phyloP scores from a whole-genome alignment of 2,888 invertebrate genomes.

The Tetragonisca angustula region DNA sequence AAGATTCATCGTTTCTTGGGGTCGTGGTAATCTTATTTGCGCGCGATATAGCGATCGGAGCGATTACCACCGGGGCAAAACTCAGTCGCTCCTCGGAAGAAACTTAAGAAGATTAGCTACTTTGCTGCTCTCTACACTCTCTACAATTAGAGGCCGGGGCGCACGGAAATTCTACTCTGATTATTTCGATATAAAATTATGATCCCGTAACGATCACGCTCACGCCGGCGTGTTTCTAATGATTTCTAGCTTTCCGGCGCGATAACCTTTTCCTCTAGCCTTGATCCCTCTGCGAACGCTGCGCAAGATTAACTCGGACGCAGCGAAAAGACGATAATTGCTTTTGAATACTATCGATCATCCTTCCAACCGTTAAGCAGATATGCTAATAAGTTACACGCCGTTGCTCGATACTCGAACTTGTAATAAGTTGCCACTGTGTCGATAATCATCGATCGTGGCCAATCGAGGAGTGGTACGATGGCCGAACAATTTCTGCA shows the following conservation, averaged over 20 bases:
- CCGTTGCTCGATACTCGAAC: conserved; percentile 32
- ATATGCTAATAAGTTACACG: conserved; percentile 57
- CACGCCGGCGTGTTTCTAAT: not conserved
- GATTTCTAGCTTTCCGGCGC: conserved; percentile 8
- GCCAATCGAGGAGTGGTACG: conserved; percentile 44
- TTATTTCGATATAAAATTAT: not conserved
- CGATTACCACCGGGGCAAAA: conserved; percentile 40
- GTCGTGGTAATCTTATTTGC: conserved; percentile 66
- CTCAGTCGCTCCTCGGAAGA: conserved; percentile 59
- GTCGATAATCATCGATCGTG: conserved; percentile 40
- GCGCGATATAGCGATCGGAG: conserved; percentile 46
- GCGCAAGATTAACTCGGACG: conserved; percentile 10
- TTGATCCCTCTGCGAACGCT: conserved; percentile 44
- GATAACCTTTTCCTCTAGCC: conserved; percentile 30
- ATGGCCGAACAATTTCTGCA: conserved; percentile 38
- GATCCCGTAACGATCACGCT: not conserved
- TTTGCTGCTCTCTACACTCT: conserved; percentile 32
- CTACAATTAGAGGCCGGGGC: not conserved
- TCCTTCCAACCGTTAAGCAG: conserved; percentile 44
- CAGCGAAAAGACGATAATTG: conserved; percentile 49
- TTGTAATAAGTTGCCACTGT: conserved; percentile 35
- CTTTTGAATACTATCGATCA: conserved; percentile 55
- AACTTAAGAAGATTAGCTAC: conserved; percentile 70
- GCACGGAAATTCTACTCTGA: not conserved
- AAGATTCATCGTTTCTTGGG: conserved; percentile 40